These are phyloP conservation scores for Osmerus mordax DNA, from an alignment of 2,113 vertebrate species.

Conservation along the genomic window DNA sequence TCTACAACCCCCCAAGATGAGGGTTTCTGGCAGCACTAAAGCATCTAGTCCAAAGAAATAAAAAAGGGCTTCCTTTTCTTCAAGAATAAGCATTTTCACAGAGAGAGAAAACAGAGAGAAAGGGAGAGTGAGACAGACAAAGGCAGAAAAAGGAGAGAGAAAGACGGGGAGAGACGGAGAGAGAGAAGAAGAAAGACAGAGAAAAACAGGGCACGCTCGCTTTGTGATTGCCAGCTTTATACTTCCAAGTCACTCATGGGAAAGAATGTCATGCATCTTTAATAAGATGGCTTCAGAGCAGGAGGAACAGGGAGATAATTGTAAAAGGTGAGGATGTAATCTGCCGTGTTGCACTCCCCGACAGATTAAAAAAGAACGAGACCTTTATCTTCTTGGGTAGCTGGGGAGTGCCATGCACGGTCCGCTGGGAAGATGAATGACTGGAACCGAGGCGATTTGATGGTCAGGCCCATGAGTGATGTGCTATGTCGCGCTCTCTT, in stretches of 20 bases:
- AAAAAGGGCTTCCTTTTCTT: not conserved
- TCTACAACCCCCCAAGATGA: no score
- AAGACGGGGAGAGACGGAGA: not conserved
- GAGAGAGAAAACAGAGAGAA: not conserved
- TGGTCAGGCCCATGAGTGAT: slow-evolving; percentile 45
- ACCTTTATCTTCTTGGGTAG: slow-evolving; percentile 38
- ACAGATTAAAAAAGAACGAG: slow-evolving; percentile 36
- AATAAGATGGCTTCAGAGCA: slow-evolving; percentile 16
- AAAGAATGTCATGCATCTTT: slow-evolving; percentile 38
- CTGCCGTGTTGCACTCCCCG: slow-evolving; percentile 19
- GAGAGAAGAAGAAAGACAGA: not conserved
- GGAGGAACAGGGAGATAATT: slow-evolving; percentile 35
- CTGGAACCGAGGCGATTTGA: slow-evolving; percentile 45
- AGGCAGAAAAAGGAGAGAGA: not conserved
- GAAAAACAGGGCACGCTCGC: not conserved
- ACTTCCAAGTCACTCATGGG: slow-evolving; percentile 14
- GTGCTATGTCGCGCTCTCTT: slow-evolving; percentile 32
- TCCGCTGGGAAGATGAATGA: slow-evolving; percentile 42
- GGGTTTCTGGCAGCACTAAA: not conserved
- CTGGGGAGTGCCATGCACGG: slow-evolving; percentile 14
- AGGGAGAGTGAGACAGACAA: not conserved
- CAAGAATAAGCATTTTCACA: no score
- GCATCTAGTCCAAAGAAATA: not conserved
- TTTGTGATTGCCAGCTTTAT: slow-evolving; percentile 24
- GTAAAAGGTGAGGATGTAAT: slow-evolving; percentile 46